Conservation (phyloP, 2,888 invertebrate species). For the Criorhina ranunculi region DNA sequence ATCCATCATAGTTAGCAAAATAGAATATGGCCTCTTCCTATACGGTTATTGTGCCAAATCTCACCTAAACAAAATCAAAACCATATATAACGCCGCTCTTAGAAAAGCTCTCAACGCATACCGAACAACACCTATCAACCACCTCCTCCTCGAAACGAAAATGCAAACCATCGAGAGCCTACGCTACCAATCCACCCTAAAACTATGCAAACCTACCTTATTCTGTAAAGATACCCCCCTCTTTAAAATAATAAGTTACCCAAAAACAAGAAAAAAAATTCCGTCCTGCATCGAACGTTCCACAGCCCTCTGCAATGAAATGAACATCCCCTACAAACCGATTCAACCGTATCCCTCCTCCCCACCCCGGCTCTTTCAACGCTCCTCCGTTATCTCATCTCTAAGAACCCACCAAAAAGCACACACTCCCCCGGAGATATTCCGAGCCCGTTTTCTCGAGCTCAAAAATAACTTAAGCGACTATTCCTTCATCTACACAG, state of each 20-base stretch:
- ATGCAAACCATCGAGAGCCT: not conserved
- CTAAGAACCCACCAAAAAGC: constrained; percentile 4
- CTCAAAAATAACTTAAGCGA: no score
- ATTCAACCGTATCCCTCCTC: not conserved
- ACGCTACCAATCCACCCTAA: not conserved
- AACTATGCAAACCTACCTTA: not conserved
- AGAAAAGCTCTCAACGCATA: constrained; percentile 12
- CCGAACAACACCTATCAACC: constrained; percentile 4
- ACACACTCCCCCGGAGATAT: no score
- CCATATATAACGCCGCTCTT: constrained; percentile 26
- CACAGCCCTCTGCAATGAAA: not conserved
- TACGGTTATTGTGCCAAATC: constrained; percentile 35
- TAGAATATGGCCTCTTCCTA: constrained; percentile 32
- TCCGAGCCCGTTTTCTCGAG: no score
- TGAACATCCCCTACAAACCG: not conserved
- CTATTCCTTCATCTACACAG: no score
- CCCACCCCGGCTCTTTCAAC: not conserved
- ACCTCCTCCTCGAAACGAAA: constrained; percentile 17
- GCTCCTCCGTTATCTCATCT: constrained; percentile 2
- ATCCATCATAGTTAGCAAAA: constrained; percentile 14
- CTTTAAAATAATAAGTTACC: not conserved
- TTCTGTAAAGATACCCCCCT: constrained; percentile 1
- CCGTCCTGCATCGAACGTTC: not conserved
- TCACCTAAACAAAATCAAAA: constrained; percentile 17
- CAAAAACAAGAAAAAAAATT: no score